A percentile compares a stretch with the other conserved stretches of the same genome.
Conservation (phyloP, 1,140 invertebrate genomes). For the Olivierus martensii region DNA sequence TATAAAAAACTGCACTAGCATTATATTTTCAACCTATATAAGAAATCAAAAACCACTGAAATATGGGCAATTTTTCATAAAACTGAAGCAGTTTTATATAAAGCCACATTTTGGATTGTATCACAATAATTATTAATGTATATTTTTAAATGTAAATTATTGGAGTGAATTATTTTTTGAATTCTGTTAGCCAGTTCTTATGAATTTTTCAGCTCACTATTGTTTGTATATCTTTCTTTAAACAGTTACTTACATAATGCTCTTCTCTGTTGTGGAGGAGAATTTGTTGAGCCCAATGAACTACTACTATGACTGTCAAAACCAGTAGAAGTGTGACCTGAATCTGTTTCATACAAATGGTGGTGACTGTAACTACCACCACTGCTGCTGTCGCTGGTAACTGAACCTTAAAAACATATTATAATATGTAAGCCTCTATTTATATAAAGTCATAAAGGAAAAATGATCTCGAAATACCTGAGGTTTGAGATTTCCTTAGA, state of each 20-base stretch:
- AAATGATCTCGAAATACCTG: constrained; percentile 38
- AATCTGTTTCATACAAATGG: constrained; percentile 39
- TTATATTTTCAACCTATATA: no score
- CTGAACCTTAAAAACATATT: constrained; percentile 43
- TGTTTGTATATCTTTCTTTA: neutral
- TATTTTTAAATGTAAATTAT: no score
- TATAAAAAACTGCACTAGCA: no score
- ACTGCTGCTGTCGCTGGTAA: constrained; percentile 46
- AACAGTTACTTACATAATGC: constrained; percentile 6
- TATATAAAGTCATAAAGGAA: neutral
- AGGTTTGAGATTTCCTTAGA: constrained; percentile 66
- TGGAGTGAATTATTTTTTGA: no score
- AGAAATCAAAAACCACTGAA: no score
- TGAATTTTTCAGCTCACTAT: no score
- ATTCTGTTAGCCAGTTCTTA: no score
- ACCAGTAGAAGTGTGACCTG: constrained; percentile 59
- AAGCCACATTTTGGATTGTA: no score
- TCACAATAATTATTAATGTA: no score
- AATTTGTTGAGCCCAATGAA: constrained; percentile 35
- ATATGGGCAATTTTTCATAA: no score
- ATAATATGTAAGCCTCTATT: neutral
- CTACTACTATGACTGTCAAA: constrained; percentile 48
- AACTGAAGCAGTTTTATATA: no score
- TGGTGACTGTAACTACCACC: constrained; percentile 19
- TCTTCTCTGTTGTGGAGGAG: constrained; percentile 20